Conservation (phyloP, 2,888 invertebrate genomes). For the Amiota communis region DNA sequence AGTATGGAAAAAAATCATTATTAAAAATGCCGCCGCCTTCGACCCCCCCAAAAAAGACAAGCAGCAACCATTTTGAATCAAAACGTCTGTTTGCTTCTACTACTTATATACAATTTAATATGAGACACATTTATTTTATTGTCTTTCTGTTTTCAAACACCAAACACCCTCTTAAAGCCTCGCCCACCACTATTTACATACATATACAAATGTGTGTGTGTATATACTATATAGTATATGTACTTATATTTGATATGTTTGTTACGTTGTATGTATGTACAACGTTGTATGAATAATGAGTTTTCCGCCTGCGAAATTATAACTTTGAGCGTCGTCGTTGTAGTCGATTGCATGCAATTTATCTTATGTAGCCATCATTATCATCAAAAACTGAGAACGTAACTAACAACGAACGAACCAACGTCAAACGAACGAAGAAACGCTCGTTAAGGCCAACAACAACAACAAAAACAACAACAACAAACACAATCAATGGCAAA, state of each 20-base stretch:
- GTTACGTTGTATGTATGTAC: no score
- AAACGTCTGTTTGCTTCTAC: no score
- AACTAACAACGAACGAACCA: conserved; percentile 1
- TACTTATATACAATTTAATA: no score
- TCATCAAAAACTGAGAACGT: conserved; percentile 36
- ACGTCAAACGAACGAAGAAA: conserved; percentile 21
- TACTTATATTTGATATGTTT: no score
- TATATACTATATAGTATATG: no score
- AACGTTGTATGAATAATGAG: conserved; percentile 45
- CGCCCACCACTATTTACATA: neutral
- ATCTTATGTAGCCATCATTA: conserved; percentile 52
- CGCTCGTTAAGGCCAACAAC: conserved; percentile 55
- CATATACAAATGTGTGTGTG: neutral
- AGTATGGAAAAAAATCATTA: neutral
- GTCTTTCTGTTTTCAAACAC: no score
- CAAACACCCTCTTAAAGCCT: neutral
- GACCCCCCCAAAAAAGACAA: neutral
- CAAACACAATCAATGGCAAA: conserved; percentile 46
- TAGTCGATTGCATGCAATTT: conserved; percentile 52
- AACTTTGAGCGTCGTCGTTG: conserved; percentile 10
- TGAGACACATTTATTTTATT: no score
- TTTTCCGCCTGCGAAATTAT: conserved; percentile 29
- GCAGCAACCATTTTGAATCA: no score
- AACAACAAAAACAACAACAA: conserved; percentile 41
- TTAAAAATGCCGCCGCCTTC: neutral